Percentiles rank a stretch among this genome's conserved stretches.
Evolutionary conservation across 2,888 invertebrate species (phyloP).

Genomic region (Apeira syringaria): DNA sequence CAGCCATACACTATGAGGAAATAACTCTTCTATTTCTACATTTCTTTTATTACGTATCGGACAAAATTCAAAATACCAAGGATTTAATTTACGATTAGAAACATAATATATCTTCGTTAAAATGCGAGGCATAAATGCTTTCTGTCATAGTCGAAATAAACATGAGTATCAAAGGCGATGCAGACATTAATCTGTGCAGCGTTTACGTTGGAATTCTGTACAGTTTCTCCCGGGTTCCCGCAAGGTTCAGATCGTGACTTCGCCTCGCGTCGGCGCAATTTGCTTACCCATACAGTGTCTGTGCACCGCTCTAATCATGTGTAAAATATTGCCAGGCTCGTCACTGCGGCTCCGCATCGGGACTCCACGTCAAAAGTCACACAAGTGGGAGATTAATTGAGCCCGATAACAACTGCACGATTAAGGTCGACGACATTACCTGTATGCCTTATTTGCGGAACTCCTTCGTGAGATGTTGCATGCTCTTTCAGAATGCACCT

Average conservation of each 20-base stretch:
- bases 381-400: conserved; percentile 70
- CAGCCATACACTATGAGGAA: no score
- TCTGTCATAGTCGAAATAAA: conserved; percentile 22
- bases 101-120: neutral
- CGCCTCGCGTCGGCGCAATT: conserved; percentile 79
- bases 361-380: conserved; percentile 70
- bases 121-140: conserved; percentile 19
- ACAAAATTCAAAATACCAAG: no score
- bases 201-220: conserved; percentile 79
- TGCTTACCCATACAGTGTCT: conserved; percentile 80
- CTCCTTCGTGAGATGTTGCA: conserved; percentile 16
- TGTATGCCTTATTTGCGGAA: conserved; percentile 20
- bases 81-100: neutral
- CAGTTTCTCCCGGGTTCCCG: conserved; percentile 78
- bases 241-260: conserved; percentile 81
- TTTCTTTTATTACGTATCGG: no score
- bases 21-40: no score
- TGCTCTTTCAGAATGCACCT: conserved; percentile 11
- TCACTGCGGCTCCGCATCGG: conserved; percentile 70
- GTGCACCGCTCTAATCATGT: conserved; percentile 74
- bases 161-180: conserved; percentile 53
- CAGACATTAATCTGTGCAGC: conserved; percentile 74
- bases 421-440: conserved; percentile 45
- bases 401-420: conserved; percentile 62
- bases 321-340: conserved; percentile 78